Evolutionary conservation across 2,888 invertebrate species (phyloP), one percentile per base, ranked within the genome.

Genomic region (Rhagophthalmus giganteus): DNA sequence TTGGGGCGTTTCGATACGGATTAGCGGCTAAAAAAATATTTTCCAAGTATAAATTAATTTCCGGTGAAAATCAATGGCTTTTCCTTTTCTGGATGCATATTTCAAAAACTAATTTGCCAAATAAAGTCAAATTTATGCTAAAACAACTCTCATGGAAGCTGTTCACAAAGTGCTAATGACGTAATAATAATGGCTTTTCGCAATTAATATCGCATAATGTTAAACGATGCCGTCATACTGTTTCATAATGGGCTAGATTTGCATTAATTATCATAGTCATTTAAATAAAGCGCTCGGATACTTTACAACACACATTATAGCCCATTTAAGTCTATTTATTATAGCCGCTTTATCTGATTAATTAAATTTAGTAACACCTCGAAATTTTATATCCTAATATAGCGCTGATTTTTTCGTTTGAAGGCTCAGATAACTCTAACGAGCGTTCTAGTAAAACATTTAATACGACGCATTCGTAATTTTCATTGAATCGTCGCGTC

Each of bases 121-220:
- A 48, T 54, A 51, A 62, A 70, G 69, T 69, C 65, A 69, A 70
- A 69, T 70, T 69, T 69, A 70, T 70, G 66, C 69, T 58, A 63
- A 62, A 62, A 57, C 67, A 69, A 69, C 68, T 69, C 68, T 66
- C 66, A 59, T 51, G 51, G 45, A 50, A 51, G 33, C 44, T 45
- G 66, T 62, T 64, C 60, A 63, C 65, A 63, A 67, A 67, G 70
- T 68, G 71, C 73, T 74, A 74, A 74, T 73, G 74, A 72, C 72
- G 68, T 70, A 73, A 73, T 73, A 73, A 74, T 74, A 70, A 73
- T 71, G 70, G 72, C 71, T 69, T 69, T 71, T 72, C 69, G 71
- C 72, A 74, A 74, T 74, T 74, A 74, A 73, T 74, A 73, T 71
- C 72, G 69, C 74, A 67, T 74, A 70, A 72, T 62, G 69, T 63